These are phyloP conservation scores for Argyra leucocephala DNA, from an alignment of 2,888 invertebrate genomes.

Conservation along the genomic window DNA sequence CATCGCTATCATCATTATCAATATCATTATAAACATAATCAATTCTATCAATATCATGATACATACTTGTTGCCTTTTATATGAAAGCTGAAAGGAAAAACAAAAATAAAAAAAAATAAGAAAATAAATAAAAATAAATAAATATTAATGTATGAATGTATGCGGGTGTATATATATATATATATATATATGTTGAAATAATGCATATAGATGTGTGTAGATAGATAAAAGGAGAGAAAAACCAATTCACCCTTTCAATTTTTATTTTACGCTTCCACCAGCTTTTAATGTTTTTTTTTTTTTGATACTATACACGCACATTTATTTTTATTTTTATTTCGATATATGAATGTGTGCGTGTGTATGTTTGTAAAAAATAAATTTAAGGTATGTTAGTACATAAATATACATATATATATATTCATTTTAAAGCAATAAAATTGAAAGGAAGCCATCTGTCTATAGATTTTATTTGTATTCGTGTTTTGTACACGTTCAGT, in stretches of 20 bases:
- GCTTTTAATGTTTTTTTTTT: neutral
- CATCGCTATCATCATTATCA: neutral
- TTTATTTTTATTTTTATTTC: neutral
- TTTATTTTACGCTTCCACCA: neutral
- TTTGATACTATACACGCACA: neutral
- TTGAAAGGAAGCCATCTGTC: neutral
- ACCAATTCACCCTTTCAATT: neutral
- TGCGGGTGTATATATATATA: neutral
- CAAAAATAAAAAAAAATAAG: neutral
- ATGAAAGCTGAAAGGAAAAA: neutral
- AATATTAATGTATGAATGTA: neutral
- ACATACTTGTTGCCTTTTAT: conserved; percentile 6
- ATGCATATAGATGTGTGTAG: too few relatives aligned
- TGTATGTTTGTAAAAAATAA: too few relatives aligned
- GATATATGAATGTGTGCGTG: neutral
- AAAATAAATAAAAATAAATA: neutral
- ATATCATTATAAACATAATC: neutral
- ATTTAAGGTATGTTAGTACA: neutral
- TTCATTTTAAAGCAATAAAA: neutral
- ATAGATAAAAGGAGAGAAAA: neutral
- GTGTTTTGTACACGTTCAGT: neutral
- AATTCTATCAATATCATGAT: neutral
- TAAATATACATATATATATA: neutral
- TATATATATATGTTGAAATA: neutral
- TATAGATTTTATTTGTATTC: neutral